phyloP scores from a whole-genome alignment of 2,888 invertebrate species.

The Nemotelus pantherinus region DNA sequence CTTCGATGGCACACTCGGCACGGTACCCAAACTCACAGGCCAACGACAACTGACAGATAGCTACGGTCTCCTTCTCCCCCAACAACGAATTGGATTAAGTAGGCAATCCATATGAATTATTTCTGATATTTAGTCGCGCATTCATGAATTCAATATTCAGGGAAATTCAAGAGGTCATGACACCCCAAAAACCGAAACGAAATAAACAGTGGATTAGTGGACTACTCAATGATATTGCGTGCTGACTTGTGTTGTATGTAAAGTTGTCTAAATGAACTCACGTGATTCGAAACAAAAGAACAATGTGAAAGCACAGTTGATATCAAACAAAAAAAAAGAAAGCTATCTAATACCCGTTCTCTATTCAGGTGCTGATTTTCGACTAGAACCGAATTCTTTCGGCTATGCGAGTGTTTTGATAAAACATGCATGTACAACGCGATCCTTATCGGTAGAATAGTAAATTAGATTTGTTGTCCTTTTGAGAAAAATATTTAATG shows the following conservation, averaged over 20 bases:
- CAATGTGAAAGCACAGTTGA: not conserved
- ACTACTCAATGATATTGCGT: not conserved
- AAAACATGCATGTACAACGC: not conserved
- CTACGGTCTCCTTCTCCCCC: not conserved
- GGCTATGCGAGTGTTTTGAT: conserved; percentile 5
- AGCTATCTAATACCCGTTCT: not conserved
- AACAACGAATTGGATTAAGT: conserved; percentile 29
- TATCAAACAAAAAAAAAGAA: not conserved
- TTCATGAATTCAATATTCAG: conserved; percentile 22
- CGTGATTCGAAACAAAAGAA: conserved; percentile 6
- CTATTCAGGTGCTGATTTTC: not conserved
- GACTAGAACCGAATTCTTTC: not conserved
- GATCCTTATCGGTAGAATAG: not conserved
- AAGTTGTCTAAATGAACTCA: not conserved
- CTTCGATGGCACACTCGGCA: too few relatives aligned
- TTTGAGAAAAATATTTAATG: conserved; percentile 14
- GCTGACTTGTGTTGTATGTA: not conserved
- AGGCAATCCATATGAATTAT: conserved; percentile 27
- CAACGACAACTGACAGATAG: not conserved
- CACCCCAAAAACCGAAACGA: not conserved
- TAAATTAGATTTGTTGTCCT: conserved; percentile 30
- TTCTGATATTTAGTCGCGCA: conserved; percentile 14
- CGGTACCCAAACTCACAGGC: not conserved
- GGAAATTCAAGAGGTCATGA: not conserved
- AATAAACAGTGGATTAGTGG: not conserved